Conservation (phyloP, 64 coral and sea anemone genomes). For the Exaiptasia diaphana region DNA sequence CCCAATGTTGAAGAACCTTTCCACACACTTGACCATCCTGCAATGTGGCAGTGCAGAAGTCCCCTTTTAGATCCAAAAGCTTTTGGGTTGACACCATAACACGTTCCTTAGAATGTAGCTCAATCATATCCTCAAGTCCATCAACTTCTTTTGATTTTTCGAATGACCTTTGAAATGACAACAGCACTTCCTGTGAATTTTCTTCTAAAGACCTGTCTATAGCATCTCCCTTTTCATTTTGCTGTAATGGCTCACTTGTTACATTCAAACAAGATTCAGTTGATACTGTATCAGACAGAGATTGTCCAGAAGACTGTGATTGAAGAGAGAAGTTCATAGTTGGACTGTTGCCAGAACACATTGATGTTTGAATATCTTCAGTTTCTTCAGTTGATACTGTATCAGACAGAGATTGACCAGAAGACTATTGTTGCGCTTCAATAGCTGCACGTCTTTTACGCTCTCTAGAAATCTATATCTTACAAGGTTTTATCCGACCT, state of each 20-base stretch:
- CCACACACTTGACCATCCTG: neutral
- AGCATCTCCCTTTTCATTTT: too few species aligned
- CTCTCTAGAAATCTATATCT: too few species aligned
- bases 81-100: constrained; percentile 2
- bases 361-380: neutral
- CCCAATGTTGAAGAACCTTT: neutral
- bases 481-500: too few species aligned
- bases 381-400: neutral
- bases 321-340: neutral
- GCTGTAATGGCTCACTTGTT: too few species aligned
- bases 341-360: neutral
- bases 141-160: neutral
- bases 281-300: neutral
- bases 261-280: too few species aligned
- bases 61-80: neutral
- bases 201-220: neutral
- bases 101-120: neutral
- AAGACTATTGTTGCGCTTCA: neutral
- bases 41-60: neutral
- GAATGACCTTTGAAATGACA: neutral
- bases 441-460: too few species aligned
- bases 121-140: neutral
- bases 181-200: neutral
- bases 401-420: neutral
- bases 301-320: neutral